Base-by-base conservation (phyloP, 2,113 vertebrate genomes). In the Todiramphus chloris region DNA sequence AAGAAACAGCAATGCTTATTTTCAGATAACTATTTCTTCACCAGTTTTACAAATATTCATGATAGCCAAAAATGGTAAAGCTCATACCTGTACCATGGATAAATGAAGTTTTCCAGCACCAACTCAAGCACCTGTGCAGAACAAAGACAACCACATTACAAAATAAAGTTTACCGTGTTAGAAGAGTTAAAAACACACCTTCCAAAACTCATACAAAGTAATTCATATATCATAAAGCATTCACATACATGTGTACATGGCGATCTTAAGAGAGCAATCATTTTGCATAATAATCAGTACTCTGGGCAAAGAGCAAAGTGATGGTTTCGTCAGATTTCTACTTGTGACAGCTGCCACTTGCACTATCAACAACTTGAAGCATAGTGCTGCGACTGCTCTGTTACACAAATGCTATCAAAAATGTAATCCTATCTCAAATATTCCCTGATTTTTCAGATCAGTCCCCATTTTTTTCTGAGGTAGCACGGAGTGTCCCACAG, bases 61-160 rank as follows among this genome's bases (percentile, higher is more conserved):
- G 19, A 59, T 35, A 88, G 25, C 69, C 28, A 58, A 66, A 79
- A 66, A 6, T 11, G 81, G 37, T 35, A 74, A 94, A 96, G 76
- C 35, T 84, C 98, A 7, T 98, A 99, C 99, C 99, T 99, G 98
- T 99, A 99, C 99, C 99, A 99, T 0, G 99, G 99, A 96, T 99
- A 99, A 95, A 99, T 98, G 85, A 99, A 99, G 96, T 99, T 99
- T 98, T 99, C 99, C 93, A 99, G 98, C 75, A 99, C 99, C 85
- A 99, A 89, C 96, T 99, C 99, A 92, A 99, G 98, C 80, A 99
- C 98, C 99, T 99, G 96, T 13, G 56, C 70, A 92, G 73, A 97
- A 96, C 64, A 97, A 70, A 95, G 46, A 70, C 30, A 88, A 82
- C 6, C 12, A 58, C 0, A 27, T 93, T 87, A 92, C 19, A 74